Evolutionary conservation across 2,888 invertebrate species (phyloP), one percentile per base, ranked within the genome.

Genomic region (Dynastes tityus): DNA sequence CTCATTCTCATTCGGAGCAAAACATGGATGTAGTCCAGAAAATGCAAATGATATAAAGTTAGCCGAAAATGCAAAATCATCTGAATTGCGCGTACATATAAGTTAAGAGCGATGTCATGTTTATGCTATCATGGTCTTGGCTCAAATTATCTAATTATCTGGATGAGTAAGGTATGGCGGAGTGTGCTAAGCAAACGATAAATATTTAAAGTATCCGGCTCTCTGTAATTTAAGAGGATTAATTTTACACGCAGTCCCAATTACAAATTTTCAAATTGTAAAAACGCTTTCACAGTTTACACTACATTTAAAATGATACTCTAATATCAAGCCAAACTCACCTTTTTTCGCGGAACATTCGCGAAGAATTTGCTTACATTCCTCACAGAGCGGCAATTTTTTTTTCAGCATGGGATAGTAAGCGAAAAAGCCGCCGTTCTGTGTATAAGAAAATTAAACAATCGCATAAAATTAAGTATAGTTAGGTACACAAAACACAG

Each of bases 381-480:
- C 68, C 68, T 49, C 2, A 55, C 55, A n/a, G 55, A 55, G 45
- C 45, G 45, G 55, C 55, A 55, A 55, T 65, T 16, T 65, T 65
- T 65, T 64, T 45, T 11, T 11, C 9, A 2, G 45, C 45, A 45
- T 45, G 8, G 11, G 8, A 13, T 8, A n/a, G 9, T 6, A 4
- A 51, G 13, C 6, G n/a, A 40, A 51, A 68, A 68, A 29, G 51
- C 13, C 27, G 29, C 51, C 22, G 51, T 27, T 16, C 22, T 49
- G 51, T 51, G 51, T 63, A 63, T 32, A 51, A 68, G 40, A 68
- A 68, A 68, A 68, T 49, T 51, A 68, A 65, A 45, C 65, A 45
- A 40, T 37, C 49, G 27, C 68, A 68, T 68, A 68, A 68, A 68
- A 51, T 51, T 68, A 68, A 68, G 68, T 68, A 68, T 27, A 68